Base-by-base conservation (phyloP, 2,797 vertebrate genomes). In the Anabas testudineus region DNA sequence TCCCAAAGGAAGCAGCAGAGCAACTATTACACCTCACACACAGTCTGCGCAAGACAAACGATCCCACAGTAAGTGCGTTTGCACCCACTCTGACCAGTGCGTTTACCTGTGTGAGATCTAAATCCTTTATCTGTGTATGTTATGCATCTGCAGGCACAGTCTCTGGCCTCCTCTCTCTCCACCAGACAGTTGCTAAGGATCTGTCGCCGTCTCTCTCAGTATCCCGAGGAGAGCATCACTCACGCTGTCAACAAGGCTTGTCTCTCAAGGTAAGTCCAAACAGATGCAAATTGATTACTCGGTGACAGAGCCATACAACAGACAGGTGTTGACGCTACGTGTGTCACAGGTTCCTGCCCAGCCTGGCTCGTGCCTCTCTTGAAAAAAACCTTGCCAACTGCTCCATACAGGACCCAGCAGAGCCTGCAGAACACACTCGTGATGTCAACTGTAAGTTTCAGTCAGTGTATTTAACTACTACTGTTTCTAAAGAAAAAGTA, bases 101-200 rank as follows among this genome's bases (percentile, higher is more conserved):
- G 30, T 70, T 46, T 28, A 32, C 32, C 7, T 18, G 51, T 15
- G 37, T 62, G 37, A 53, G 47, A 54, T 61, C 1, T 42, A 13
- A 49, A 36, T 66, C 1, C 71, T 59, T 8, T 18, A 32, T 73
- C 32, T 43, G 42, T 66, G 26, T 65, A 1, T 18, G 56, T 22
- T 53, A 55, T 81, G 43, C 81, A 19, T 87, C 15, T 79, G 51
- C 87, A 99, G 98, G 94, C 95, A 0, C 95, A 96, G 52, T 99
- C 97, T 10, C 87, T 99, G 87, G 97, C 97, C 53, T 96, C 97
- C 0, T 99, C 96, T 51, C 93, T 99, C 57, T 99, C 97, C 42
- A 99, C 97, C 68, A 94, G 97, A 51, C 97, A 99, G 54, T 91
- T 99, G 8, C 49, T 99, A 78, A 92, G 98, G 77, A 96, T 99